These are phyloP conservation scores for Nanorana parkeri DNA, from an alignment of 2,113 vertebrate species.

Conservation along the genomic window DNA sequence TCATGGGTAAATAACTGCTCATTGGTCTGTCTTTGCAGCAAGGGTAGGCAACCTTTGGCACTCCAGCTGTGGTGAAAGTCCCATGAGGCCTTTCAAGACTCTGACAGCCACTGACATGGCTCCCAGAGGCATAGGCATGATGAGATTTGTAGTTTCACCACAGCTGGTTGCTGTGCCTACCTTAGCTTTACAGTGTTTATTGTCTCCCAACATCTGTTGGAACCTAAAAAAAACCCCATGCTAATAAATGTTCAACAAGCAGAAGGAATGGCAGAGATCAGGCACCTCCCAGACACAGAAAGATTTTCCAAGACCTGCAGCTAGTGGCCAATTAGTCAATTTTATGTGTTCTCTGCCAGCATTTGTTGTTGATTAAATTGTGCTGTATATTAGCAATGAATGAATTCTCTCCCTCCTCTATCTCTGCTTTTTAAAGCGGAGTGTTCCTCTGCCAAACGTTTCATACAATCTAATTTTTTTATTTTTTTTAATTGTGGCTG, in stretches of 20 bases:
- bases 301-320: conserved; percentile 55
- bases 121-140: no score
- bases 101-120: no score
- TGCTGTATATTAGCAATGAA: conserved; percentile 53
- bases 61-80: no score
- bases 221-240: neutral
- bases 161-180: no score
- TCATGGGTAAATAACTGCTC: no score
- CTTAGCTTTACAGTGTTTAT: no score
- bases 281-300: conserved; percentile 25
- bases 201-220: neutral
- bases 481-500: conserved; percentile 66
- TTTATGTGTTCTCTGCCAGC: conserved; percentile 51
- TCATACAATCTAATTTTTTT: conserved; percentile 60
- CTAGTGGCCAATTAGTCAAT: conserved; percentile 53
- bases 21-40: no score
- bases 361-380: conserved; percentile 62
- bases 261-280: conserved; percentile 5
- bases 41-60: no score
- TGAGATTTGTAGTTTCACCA: no score
- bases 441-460: conserved; percentile 63
- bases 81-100: no score
- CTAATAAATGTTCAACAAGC: neutral
- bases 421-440: conserved; percentile 51
- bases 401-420: conserved; percentile 60